Base-by-base conservation (phyloP, 92 coral and sea anemone species). In the Anthopleura xanthogrammica region DNA sequence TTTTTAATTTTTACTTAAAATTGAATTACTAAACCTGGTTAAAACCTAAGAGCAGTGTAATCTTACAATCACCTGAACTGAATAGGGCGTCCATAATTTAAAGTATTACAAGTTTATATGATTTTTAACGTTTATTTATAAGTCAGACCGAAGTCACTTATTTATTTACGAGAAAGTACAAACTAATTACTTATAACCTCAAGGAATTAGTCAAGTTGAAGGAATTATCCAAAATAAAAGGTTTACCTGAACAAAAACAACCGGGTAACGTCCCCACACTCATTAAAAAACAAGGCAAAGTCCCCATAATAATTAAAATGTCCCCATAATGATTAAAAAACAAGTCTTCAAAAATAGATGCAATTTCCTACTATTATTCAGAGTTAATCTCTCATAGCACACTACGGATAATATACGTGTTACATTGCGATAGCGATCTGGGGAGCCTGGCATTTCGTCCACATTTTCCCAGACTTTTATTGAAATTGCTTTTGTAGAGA, bases 401-500 rank as follows among this genome's bases (percentile, higher is more conserved):
- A 57, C 71, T 60, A 36, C 7, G 60, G 77, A 36, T 64, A 62
- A 66, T 52, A 48, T 42, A 84, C 74, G 82, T 65, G 82, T 75
- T 75, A 76, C 82, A 76, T 12, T 12, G 16, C 46, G 87, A 84
- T 84, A 77, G 55, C 29, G 60, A 84, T 84, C 87, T 76, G 1
- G 82, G 66, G 46, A 52, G 87, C 87, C 87, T 84, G 87, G 76
- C 82, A 76, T 16, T 22, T 23, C 65, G 48, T 48, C 75, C 76
- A 66, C 24, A 17, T 77, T 65, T 85, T 85, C 88, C 88, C 88
- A 85, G 80, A 85, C 83, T 85, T 85, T 42, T 78, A 78, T 65
- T 85, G 77, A 64, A 85, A 85, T 66, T 78, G 41, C 39, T 62
- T 70, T 78, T 48, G 81, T 48, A 24, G 80, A 78, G 73, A 84